Percentiles rank a stretch among this genome's conserved stretches.
These are phyloP conservation scores for Tetropium fuscum DNA, from an alignment of 2,888 invertebrate species.

Conservation along the genomic window DNA sequence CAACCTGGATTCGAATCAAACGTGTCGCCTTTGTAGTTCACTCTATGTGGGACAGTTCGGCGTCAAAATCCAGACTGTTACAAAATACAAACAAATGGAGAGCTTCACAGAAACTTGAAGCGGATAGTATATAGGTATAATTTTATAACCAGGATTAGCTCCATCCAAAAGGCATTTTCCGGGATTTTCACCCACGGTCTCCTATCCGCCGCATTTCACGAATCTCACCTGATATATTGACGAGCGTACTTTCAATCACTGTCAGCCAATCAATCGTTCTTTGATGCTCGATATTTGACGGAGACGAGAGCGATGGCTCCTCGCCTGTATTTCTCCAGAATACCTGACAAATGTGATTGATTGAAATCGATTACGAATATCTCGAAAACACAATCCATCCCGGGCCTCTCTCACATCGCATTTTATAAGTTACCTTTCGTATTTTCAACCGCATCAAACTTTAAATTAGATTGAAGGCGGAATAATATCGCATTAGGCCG, in stretches of 20 bases:
- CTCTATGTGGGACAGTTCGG: too few relatives aligned
- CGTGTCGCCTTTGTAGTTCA: too few relatives aligned
- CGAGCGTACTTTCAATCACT: conserved; percentile 62
- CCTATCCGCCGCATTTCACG: conserved; percentile 25
- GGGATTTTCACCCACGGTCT: not conserved
- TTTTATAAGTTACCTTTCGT: conserved; percentile 37
- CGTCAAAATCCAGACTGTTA: too few relatives aligned
- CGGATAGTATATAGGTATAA: too few relatives aligned
- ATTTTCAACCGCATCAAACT: conserved; percentile 25
- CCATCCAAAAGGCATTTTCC: conserved; percentile 9
- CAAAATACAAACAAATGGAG: too few relatives aligned
- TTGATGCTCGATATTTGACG: conserved; percentile 60
- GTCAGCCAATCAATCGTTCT: conserved; percentile 64
- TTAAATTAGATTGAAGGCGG: conserved; percentile 21
- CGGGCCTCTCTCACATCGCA: conserved; percentile 29
- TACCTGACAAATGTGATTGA: conserved; percentile 64
- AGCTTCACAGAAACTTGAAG: too few relatives aligned
- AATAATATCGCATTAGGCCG: conserved; percentile 14
- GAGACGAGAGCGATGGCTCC: conserved; percentile 45
- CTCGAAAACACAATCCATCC: conserved; percentile 43
- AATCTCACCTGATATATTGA: conserved; percentile 50
- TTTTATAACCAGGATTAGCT: conserved; percentile 15
- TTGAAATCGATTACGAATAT: conserved; percentile 60
- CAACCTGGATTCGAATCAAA: too few relatives aligned
- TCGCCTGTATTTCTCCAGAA: conserved; percentile 53